Base-by-base conservation (phyloP, 1,140 invertebrate genomes). In the Ips nitidus region DNA sequence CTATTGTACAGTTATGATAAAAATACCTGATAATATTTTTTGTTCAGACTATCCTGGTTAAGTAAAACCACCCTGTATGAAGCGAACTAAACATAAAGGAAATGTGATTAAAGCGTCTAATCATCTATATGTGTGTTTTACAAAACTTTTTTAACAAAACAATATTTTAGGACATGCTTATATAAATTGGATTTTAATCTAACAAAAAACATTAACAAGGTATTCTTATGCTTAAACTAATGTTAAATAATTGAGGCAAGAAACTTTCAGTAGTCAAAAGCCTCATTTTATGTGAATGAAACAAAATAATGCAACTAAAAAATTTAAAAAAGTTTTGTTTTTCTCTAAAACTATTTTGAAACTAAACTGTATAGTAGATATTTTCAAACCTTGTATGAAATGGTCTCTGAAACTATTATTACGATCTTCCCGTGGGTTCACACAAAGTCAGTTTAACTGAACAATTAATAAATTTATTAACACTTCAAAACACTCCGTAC, bases 311-410 rank as follows among this genome's bases (percentile, higher is more conserved):
- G 22, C 1, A 50, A 50, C 47, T 41, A 7, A 58, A 58, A 41
- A 40, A n/a, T 47, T 70, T 70, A 70, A 70, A 70, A 70, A 70
- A 70, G 68, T 70, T 70, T 70, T 70, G 68, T 70, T 70, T 64
- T 57, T 37, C 22, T 57, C 47, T 70, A 63, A 36, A 36, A 36
- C 57, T 68, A 68, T 53, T 39, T 41, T 70, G 36, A 41, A 63
- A 63, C 68, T 70, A 63, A 63, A 56, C 47, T 22, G 61, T 70
- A 70, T 62, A 61, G 41, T 57, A 45, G 53, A 65, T 22, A 50
- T 41, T 55, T 50, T 50, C 53, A 40, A 57, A 66, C 42, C 39
- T 43, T 66, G 64, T 66, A 66, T 66, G 64, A 66, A 58, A 66
- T 41, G 38, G 45, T 42, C 42, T 50, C n/a, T 41, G 38, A 42